Conservation (phyloP, 2,888 invertebrate species). For the Athalia cordata region DNA sequence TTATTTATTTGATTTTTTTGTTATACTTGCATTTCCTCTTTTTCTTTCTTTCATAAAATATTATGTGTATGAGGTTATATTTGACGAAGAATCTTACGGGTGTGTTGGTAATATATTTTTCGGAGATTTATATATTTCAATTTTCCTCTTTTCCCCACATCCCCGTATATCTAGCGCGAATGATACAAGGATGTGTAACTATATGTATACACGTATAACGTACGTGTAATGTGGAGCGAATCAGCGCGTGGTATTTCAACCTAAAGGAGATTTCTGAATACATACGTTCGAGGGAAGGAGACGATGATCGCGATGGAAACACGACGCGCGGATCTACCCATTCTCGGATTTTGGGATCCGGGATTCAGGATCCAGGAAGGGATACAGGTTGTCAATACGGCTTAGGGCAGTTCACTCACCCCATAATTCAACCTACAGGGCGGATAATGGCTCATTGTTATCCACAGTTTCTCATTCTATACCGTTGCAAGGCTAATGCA, state of each 20-base stretch:
- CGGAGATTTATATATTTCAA: too few relatives aligned
- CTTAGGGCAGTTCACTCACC: slow-evolving; percentile 38
- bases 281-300: background rate
- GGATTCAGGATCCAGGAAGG: slow-evolving; percentile 6
- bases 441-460: slow-evolving; percentile 43
- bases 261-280: background rate
- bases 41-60: too few relatives aligned
- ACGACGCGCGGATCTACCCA: too few relatives aligned
- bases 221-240: background rate
- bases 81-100: too few relatives aligned
- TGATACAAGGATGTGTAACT: too few relatives aligned
- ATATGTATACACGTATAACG: background rate
- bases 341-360: too few relatives aligned
- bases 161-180: too few relatives aligned
- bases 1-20: too few relatives aligned
- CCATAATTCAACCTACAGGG: slow-evolving; percentile 31
- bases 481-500: slow-evolving; percentile 16
- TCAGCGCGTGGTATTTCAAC: background rate
- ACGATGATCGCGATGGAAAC: background rate
- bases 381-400: slow-evolving; percentile 43
- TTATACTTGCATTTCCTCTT: too few relatives aligned
- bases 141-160: too few relatives aligned
- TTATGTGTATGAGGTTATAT: too few relatives aligned
- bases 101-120: too few relatives aligned
- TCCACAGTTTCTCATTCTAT: slow-evolving; percentile 24